Evolutionary conservation across 2,797 vertebrate species (phyloP).

Genomic region (Rousettus madagascariensis): DNA sequence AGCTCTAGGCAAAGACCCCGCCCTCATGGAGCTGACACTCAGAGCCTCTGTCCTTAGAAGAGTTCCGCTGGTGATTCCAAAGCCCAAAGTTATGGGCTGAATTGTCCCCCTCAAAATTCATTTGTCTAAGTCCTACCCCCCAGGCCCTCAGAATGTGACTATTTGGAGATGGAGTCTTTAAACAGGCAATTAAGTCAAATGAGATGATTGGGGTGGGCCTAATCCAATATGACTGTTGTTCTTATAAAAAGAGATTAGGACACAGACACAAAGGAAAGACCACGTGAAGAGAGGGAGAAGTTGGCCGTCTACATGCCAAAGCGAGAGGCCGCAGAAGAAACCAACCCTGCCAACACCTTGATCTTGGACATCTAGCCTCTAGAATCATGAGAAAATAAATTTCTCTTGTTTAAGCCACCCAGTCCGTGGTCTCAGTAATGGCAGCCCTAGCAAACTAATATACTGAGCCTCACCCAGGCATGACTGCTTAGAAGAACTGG

Average conservation of each 20-base stretch:
- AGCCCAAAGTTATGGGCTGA: not conserved
- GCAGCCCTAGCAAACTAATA: not conserved
- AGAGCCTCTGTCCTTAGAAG: not conserved
- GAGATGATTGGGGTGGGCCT: not conserved
- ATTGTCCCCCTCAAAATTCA: not conserved
- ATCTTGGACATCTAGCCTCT: not conserved
- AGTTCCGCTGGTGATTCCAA: not conserved
- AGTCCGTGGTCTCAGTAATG: not conserved
- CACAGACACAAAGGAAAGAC: not conserved
- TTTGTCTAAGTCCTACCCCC: not conserved
- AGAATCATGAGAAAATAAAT: not conserved
- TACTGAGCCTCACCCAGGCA: not conserved
- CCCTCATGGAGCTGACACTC: not conserved
- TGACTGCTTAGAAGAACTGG: not conserved
- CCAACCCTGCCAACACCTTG: not conserved
- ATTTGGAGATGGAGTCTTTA: not conserved
- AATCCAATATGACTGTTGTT: not conserved
- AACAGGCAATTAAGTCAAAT: not conserved
- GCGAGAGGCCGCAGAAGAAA: not conserved
- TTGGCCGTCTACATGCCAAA: not conserved
- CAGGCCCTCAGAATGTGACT: not conserved
- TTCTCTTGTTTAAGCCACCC: not conserved
- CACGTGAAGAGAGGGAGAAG: not conserved
- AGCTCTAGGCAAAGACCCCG: not conserved
- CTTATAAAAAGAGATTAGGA: not conserved